Percentiles rank a stretch among this genome's conserved stretches.
These are phyloP conservation scores for Drosophila sucinea DNA, from an alignment of 1,140 invertebrate genomes.

Conservation along the genomic window DNA sequence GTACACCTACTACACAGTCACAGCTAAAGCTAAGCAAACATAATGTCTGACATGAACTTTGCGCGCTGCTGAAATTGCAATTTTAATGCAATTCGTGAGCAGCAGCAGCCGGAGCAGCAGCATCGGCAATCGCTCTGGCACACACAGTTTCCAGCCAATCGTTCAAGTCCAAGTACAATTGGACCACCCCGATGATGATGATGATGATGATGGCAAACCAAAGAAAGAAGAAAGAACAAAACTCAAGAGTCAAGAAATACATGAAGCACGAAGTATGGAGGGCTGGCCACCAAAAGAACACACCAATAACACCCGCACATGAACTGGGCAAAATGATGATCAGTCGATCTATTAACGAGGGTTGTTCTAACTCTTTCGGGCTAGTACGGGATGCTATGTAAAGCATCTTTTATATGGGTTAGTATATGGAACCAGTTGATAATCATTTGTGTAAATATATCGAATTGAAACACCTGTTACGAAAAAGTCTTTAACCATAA, in stretches of 20 bases:
- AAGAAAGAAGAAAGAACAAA: conserved; percentile 16
- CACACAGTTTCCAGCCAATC: conserved; percentile 59
- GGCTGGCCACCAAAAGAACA: conserved; percentile 1
- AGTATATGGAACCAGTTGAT: not conserved
- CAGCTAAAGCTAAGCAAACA: conserved; percentile 51
- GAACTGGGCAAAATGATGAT: conserved; percentile 44
- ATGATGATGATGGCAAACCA: conserved; percentile 16
- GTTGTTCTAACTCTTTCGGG: not conserved
- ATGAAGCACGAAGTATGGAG: not conserved
- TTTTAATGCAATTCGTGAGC: conserved; percentile 83
- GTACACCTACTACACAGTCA: conserved; percentile 12
- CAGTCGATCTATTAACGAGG: conserved; percentile 32
- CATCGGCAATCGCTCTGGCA: conserved; percentile 10
- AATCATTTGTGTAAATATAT: not conserved
- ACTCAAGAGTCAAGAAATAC: conserved; percentile 16
- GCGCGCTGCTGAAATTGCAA: conserved; percentile 82
- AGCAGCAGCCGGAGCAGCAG: conserved; percentile 24
- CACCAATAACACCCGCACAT: conserved; percentile 36
- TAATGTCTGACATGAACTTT: conserved; percentile 82
- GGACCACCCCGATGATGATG: conserved; percentile 66
- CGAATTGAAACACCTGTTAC: not conserved
- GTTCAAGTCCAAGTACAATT: conserved; percentile 80
- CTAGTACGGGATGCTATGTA: too few species aligned
- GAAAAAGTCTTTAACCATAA: not conserved
- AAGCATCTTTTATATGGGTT: not conserved